Percentiles rank a stretch among this genome's conserved stretches.
Evolutionary conservation across 2,797 vertebrate species (phyloP).

Genomic region (Gephyroberyx darwinii): DNA sequence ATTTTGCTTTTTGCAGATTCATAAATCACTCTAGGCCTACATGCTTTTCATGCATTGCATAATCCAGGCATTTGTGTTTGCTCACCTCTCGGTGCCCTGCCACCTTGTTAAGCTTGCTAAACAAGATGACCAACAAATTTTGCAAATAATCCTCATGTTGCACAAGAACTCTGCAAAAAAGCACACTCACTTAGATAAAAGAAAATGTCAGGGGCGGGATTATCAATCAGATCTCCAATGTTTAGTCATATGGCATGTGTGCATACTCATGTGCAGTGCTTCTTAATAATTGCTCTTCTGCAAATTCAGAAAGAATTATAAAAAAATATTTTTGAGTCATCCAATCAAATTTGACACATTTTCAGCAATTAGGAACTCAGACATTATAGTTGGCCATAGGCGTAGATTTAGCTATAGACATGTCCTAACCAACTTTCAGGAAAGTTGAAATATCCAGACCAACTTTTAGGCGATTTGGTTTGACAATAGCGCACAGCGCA

Average conservation of each 20-base stretch:
- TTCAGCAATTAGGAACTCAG: conserved; percentile 38
- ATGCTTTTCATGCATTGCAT: conserved; percentile 6
- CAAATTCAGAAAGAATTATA: conserved; percentile 51
- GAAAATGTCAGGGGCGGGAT: conserved; percentile 50
- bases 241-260: conserved; percentile 48
- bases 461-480: no score
- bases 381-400: conserved; percentile 8
- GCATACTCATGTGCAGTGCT: conserved; percentile 40
- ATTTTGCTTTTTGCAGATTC: background rate
- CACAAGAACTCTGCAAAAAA: conserved; percentile 43
- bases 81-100: conserved; percentile 42
- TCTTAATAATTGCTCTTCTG: conserved; percentile 56
- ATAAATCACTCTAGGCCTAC: conserved; percentile 20
- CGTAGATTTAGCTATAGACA: no score
- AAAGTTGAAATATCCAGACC: no score
- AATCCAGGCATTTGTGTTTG: conserved; percentile 34
- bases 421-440: no score
- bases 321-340: conserved; percentile 41
- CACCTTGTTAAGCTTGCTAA: conserved; percentile 57
- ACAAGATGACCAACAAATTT: conserved; percentile 62
- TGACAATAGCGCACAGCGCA: no score
- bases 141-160: conserved; percentile 54
- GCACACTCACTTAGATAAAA: conserved; percentile 43
- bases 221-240: conserved; percentile 63
- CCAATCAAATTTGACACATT: conserved; percentile 56